These are phyloP conservation scores for Sprattus sprattus DNA, from an alignment of 2,113 vertebrate genomes.

Conservation along the genomic window DNA sequence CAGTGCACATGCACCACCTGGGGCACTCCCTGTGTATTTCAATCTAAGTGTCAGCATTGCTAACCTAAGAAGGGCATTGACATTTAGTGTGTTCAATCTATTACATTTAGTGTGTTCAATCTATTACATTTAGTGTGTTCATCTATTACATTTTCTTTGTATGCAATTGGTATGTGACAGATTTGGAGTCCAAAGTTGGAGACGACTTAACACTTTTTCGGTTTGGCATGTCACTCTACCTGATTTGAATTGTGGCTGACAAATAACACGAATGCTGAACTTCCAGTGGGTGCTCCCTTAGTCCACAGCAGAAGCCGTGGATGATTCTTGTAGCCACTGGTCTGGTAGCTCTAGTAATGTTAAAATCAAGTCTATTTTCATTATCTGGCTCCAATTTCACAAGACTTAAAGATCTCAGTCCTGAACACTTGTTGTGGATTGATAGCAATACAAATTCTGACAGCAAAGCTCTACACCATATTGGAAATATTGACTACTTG, in stretches of 20 bases:
- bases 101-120: too few relatives aligned
- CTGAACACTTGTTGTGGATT: not conserved
- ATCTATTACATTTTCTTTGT: too few relatives aligned
- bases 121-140: too few relatives aligned
- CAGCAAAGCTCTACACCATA: not conserved
- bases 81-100: not conserved
- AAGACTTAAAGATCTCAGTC: not conserved
- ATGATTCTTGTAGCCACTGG: not conserved
- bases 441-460: not conserved
- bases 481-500: not conserved
- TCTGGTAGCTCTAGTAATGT: not conserved
- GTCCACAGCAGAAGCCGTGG: not conserved
- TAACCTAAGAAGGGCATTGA: not conserved
- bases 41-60: not conserved
- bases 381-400: too few relatives aligned
- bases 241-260: not conserved
- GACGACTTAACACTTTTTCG: not conserved
- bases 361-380: not conserved
- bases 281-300: not conserved
- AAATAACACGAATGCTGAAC: not conserved
- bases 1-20: conserved; percentile 5
- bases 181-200: too few relatives aligned
- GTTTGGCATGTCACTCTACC: not conserved
- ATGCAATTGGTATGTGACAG: too few relatives aligned
- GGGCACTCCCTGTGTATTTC: not conserved